Evolutionary conservation across 2,888 invertebrate genomes (phyloP), one percentile per base, ranked within the genome.

Genomic region (Drosophila pegasa): DNA sequence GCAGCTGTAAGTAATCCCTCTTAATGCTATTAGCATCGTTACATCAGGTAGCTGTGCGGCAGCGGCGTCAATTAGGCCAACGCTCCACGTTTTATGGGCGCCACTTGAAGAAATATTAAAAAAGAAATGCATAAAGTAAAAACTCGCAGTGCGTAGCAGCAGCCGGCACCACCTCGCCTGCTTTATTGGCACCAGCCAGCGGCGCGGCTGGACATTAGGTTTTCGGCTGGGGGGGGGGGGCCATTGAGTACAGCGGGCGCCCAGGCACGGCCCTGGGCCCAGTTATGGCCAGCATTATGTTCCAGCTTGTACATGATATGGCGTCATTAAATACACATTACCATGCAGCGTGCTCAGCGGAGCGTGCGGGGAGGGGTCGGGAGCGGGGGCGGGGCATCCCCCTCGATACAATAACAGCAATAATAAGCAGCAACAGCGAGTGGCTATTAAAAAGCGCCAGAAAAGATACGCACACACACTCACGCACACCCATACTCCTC

Each of bases 311-410:
- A 84, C 87, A 87, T 88, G 85, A 86, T 89, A 87, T 87, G 89
- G 89, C 73, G 85, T 86, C 85, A 86, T 86, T 86, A 86, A 86
- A 86, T 86, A 86, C 85, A 88, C 85, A 86, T 86, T 86, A 86
- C 85, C 87, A 80, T 73, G 69, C 67, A 47, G 43, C 58, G 57
- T 56, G 66, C 45, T 29, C 56, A 3, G 40, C 29, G 27, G 22
- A 16, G 29, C 14, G 40, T n/a, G n/a, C n/a, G 16, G 20, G 22
- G 52, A 4, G 38, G 18, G 37, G 18, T 35, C 12, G 35, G 20
- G 54, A 12, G 43, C 18, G 43, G 4, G 2, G 35, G 38, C n/a
- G 52, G 40, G 51, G 3, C 71, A 8, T 14, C 7, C 47, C 18
- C 47, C 47, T 29, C 47, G 62, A 68, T 64, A 74, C 68, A 67